These are phyloP conservation scores for western clawed frog (Xenopus tropicalis) DNA, from an alignment of 2,113 vertebrate genomes.

Conservation along the genomic window DNA sequence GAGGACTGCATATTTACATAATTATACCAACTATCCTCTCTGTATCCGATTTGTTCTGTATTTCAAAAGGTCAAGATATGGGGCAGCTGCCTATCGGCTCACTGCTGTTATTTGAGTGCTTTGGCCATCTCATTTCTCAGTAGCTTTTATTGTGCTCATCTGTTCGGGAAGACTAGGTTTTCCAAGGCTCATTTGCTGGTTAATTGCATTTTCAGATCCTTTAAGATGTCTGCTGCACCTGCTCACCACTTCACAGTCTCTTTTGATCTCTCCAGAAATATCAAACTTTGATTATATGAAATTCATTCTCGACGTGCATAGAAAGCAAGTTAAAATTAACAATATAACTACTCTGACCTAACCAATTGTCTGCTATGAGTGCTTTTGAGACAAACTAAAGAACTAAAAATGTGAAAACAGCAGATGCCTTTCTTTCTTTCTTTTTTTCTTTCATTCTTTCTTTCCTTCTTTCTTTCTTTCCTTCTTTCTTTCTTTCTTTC, in stretches of 20 bases:
- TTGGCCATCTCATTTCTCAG: slow-evolving; percentile 54
- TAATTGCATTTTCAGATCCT: slow-evolving; percentile 73
- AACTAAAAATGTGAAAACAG: slow-evolving; percentile 8
- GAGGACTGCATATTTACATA: slow-evolving; percentile 65
- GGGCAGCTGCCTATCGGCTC: slow-evolving; percentile 55
- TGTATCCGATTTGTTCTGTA: slow-evolving; percentile 45
- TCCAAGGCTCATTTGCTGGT: slow-evolving; percentile 68
- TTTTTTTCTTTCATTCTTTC: slow-evolving; percentile 1
- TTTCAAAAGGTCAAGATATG: slow-evolving; percentile 59
- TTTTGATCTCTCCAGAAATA: slow-evolving; percentile 71
- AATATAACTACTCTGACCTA: slow-evolving; percentile 49
- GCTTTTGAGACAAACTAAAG: background rate
- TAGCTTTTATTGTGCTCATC: slow-evolving; percentile 61
- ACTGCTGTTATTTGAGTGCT: slow-evolving; percentile 55
- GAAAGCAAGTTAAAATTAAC: slow-evolving; percentile 57
- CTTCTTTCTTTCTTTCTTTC: too few species aligned
- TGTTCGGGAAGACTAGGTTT: slow-evolving; percentile 59
- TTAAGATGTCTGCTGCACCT: slow-evolving; percentile 64
- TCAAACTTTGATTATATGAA: slow-evolving; percentile 66
- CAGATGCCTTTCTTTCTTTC: background rate
- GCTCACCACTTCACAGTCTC: slow-evolving; percentile 65
- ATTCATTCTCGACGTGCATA: slow-evolving; percentile 58
- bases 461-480: background rate
- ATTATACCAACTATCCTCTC: slow-evolving; percentile 57
- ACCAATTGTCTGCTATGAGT: slow-evolving; percentile 31